Evolutionary conservation across 2,888 invertebrate species (phyloP).

Genomic region (Heteropelma amictum): DNA sequence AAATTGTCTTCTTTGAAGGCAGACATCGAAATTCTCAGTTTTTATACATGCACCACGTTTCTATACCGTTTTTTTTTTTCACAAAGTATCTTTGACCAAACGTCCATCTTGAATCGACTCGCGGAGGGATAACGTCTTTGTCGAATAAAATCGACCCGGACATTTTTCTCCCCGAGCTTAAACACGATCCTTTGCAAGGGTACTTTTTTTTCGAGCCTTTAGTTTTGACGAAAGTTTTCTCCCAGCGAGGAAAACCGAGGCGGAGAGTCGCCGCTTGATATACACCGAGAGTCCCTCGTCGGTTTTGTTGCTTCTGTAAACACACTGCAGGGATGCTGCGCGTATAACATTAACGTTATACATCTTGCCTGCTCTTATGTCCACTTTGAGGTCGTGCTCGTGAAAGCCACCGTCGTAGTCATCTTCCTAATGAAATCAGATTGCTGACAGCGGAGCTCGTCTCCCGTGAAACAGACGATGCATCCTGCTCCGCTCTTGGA

Average conservation of each 20-base stretch:
- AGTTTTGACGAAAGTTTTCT: slow-evolving; percentile 1
- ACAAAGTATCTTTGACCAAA: too few relatives aligned
- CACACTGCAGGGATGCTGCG: background rate
- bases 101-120: too few relatives aligned
- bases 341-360: slow-evolving; percentile 1
- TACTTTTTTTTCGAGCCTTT: background rate
- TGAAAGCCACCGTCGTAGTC: slow-evolving; percentile 11
- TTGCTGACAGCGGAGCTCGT: too few relatives aligned
- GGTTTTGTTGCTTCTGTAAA: background rate
- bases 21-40: too few relatives aligned
- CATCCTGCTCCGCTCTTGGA: slow-evolving; percentile 40
- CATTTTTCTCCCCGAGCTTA: background rate
- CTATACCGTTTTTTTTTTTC: too few relatives aligned
- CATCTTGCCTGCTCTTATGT: slow-evolving; percentile 6
- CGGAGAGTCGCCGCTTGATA: slow-evolving; percentile 37
- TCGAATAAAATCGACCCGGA: too few relatives aligned
- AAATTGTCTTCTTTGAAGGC: too few relatives aligned
- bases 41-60: too few relatives aligned
- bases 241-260: background rate
- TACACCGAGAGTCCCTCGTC: slow-evolving; percentile 29
- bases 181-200: too few relatives aligned
- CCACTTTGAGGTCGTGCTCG: background rate
- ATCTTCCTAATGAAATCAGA: slow-evolving; percentile 12
- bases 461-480: background rate
- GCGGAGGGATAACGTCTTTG: too few relatives aligned